Evolutionary conservation across 2,113 vertebrate species (phyloP).

Genomic region (Rhineura floridana): DNA sequence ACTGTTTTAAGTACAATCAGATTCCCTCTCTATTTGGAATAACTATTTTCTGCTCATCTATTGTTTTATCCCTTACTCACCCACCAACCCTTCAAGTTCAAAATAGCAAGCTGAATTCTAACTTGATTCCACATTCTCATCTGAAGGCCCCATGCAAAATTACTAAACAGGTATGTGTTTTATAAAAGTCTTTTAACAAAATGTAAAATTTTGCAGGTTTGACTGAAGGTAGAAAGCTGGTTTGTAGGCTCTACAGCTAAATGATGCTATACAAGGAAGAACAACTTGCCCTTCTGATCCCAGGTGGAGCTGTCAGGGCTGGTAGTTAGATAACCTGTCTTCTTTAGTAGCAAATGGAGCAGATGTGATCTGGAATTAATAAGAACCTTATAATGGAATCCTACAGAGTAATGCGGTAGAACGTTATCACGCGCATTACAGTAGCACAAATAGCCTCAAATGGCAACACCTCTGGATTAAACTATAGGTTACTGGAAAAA

Average conservation of each 20-base stretch:
- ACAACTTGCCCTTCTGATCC: neutral
- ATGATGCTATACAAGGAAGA: neutral
- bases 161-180: neutral
- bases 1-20: neutral
- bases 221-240: neutral
- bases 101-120: neutral
- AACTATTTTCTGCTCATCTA: neutral
- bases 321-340: conserved; percentile 14
- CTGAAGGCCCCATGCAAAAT: neutral
- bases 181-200: neutral
- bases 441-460: neutral
- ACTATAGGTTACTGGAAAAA: conserved; percentile 1
- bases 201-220: neutral
- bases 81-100: neutral
- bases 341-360: conserved; percentile 14
- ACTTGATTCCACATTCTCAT: neutral
- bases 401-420: neutral
- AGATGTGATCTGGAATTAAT: conserved; percentile 24
- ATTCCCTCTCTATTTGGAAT: neutral
- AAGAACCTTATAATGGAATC: conserved; percentile 13
- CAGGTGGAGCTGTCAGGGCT: neutral
- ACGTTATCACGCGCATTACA: neutral
- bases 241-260: conserved; percentile 23
- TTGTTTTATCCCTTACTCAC: neutral
- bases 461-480: neutral